Percentiles rank a stretch among this genome's conserved stretches.
phyloP scores from a whole-genome alignment of 2,888 invertebrate genomes.

The Pelosia muscerda region DNA sequence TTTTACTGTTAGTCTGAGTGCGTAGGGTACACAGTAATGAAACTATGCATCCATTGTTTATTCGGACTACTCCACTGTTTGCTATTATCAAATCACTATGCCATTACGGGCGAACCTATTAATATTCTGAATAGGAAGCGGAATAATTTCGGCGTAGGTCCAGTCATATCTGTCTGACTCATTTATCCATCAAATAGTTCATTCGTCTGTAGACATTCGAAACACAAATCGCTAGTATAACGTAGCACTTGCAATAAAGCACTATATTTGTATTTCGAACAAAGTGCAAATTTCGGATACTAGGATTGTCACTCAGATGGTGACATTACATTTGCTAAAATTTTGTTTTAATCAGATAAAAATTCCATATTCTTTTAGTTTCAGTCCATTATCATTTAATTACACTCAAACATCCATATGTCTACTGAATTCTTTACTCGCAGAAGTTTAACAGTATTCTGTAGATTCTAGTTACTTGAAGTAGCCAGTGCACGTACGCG shows the following conservation, averaged over 20 bases:
- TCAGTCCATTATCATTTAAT: not conserved
- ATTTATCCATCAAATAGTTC: slow-evolving; percentile 14
- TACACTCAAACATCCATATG: not conserved
- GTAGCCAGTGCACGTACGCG: slow-evolving; percentile 74
- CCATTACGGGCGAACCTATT: slow-evolving; percentile 62
- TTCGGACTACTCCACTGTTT: slow-evolving; percentile 52
- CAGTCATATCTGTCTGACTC: slow-evolving; percentile 30
- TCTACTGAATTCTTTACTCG: slow-evolving; percentile 28
- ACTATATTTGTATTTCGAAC: too few relatives aligned
- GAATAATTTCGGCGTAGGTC: slow-evolving; percentile 69
- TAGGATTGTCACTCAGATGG: too few relatives aligned
- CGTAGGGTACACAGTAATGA: slow-evolving; percentile 27
- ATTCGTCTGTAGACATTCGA: slow-evolving; percentile 26
- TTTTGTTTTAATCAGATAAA: too few relatives aligned
- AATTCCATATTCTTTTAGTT: not conserved
- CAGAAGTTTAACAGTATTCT: slow-evolving; percentile 48
- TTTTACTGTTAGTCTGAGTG: too few relatives aligned
- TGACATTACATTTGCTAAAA: too few relatives aligned
- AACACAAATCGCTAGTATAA: slow-evolving; percentile 32
- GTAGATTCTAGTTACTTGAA: slow-evolving; percentile 50
- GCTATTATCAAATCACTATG: slow-evolving; percentile 65
- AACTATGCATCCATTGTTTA: slow-evolving; percentile 48
- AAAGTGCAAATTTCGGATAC: too few relatives aligned
- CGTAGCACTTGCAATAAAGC: slow-evolving; percentile 27
- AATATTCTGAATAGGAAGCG: slow-evolving; percentile 67